phyloP scores from a whole-genome alignment of 2,797 vertebrate species.

The Danio kyathit region DNA sequence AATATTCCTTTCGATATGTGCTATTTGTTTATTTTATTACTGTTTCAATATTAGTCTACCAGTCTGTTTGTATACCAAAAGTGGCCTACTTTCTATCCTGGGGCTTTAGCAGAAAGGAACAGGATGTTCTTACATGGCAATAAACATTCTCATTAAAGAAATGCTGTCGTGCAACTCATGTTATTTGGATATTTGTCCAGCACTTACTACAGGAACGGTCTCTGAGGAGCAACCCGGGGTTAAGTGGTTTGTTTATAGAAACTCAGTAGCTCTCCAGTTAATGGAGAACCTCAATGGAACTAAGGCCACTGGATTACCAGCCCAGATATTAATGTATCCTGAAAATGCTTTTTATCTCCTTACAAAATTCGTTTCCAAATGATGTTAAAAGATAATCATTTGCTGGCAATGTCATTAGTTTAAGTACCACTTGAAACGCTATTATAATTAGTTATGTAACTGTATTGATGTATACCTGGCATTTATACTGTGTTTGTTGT shows the following conservation, averaged over 20 bases:
- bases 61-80: background rate
- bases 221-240: conserved; percentile 5
- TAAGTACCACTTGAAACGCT: background rate
- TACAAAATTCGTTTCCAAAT: background rate
- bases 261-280: conserved; percentile 6
- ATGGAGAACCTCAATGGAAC: background rate
- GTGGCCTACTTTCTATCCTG: background rate
- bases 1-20: background rate
- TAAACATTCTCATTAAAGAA: background rate
- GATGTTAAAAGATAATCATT: background rate
- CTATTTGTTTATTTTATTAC: background rate
- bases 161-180: background rate
- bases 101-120: background rate
- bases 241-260: conserved; percentile 15
- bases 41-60: background rate
- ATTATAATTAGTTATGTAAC: background rate
- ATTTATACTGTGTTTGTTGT: background rate
- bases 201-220: conserved; percentile 3
- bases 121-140: background rate
- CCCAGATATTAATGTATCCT: background rate
- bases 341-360: background rate
- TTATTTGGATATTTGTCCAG: conserved; percentile 20
- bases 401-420: background rate
- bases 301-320: background rate
- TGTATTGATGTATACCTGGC: background rate